A percentile compares a stretch with the other conserved stretches of the same genome.
These are phyloP conservation scores for Benitochromis conjunctus DNA, from an alignment of 2,113 vertebrate genomes.

Conservation along the genomic window DNA sequence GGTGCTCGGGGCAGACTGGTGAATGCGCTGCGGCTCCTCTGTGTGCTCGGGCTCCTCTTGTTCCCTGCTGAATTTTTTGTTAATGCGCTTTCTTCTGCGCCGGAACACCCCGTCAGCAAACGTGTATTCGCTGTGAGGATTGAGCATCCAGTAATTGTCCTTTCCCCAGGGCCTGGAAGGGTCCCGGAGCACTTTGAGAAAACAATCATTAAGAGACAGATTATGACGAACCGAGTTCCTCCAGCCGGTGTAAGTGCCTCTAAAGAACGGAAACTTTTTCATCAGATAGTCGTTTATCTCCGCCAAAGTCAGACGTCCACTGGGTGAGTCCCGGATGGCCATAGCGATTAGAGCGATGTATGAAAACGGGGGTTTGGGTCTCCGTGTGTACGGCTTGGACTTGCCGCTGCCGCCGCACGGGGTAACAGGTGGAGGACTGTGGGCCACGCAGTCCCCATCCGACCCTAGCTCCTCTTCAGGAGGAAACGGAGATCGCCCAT, in stretches of 20 bases:
- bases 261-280: constrained; percentile 92
- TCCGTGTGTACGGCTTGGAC: constrained; percentile 87
- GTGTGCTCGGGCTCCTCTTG: constrained; percentile 12
- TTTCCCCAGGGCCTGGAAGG: constrained; percentile 94
- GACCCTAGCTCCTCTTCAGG: constrained; percentile 88
- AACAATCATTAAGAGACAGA: constrained; percentile 92
- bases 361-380: constrained; percentile 91
- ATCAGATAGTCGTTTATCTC: constrained; percentile 97
- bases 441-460: constrained; percentile 87
- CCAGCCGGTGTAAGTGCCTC: constrained; percentile 94
- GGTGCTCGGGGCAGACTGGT: neutral
- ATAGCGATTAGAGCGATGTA: constrained; percentile 97
- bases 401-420: constrained; percentile 53
- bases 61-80: constrained; percentile 55
- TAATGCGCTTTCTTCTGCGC: constrained; percentile 88
- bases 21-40: constrained; percentile 1
- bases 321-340: constrained; percentile 89
- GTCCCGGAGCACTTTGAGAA: constrained; percentile 92
- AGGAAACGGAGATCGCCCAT: constrained; percentile 59
- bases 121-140: constrained; percentile 94
- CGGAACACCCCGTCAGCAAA: constrained; percentile 94
- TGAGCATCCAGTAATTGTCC: constrained; percentile 98
- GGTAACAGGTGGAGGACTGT: constrained; percentile 74
- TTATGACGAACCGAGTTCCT: constrained; percentile 95
- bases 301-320: constrained; percentile 88